Evolutionary conservation across 2,888 invertebrate species (phyloP).

Genomic region (Lycophotia porphyrea): DNA sequence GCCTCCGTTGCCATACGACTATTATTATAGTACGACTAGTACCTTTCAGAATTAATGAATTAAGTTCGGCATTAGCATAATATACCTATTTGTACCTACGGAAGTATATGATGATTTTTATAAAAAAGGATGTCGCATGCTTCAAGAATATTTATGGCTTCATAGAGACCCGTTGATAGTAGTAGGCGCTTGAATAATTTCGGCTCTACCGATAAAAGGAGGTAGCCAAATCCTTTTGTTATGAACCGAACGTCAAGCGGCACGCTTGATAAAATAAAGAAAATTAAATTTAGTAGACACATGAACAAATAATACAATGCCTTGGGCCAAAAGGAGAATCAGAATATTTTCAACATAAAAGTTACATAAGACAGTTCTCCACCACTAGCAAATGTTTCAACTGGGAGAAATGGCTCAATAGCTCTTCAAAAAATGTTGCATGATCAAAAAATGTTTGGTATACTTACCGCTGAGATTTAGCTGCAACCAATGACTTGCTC

Average conservation of each 20-base stretch:
- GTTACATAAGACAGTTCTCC: no score
- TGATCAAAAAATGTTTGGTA: no score
- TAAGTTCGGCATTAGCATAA: slow-evolving; percentile 37
- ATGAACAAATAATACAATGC: no score
- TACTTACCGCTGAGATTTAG: no score
- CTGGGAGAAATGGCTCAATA: no score
- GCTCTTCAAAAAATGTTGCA: no score
- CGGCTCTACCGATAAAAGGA: neutral
- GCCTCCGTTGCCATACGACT: neutral
- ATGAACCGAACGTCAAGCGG: neutral
- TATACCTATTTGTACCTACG: slow-evolving; percentile 44
- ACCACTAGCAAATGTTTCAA: no score
- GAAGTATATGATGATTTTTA: slow-evolving; percentile 18
- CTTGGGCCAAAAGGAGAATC: no score
- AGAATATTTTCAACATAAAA: no score
- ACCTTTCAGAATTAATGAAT: slow-evolving; percentile 23
- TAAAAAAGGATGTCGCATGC: slow-evolving; percentile 18
- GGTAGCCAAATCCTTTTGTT: neutral
- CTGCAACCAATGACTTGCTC: no score
- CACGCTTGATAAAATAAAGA: neutral
- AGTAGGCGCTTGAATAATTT: neutral
- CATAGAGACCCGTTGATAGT: slow-evolving; percentile 3
- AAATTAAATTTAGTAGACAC: no score
- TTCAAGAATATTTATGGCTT: slow-evolving; percentile 42
- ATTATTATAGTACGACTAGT: slow-evolving; percentile 12